A percentile compares a stretch with the other conserved stretches of the same genome.
phyloP scores from a whole-genome alignment of 2,888 invertebrate species.

The Acanthosepion pharaonis region DNA sequence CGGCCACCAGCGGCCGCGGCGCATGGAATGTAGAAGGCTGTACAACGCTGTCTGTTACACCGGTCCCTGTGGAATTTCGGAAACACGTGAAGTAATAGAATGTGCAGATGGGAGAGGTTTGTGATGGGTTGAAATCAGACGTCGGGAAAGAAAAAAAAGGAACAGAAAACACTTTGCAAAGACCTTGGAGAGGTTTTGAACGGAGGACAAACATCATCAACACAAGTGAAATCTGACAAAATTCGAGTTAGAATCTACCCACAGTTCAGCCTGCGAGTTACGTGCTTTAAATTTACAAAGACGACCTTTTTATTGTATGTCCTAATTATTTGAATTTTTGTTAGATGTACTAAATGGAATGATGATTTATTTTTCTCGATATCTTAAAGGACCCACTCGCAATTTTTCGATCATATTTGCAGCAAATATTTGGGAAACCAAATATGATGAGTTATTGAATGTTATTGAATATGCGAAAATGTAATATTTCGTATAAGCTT shows the following conservation, averaged over 20 bases:
- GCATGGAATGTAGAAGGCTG: slow-evolving; percentile 36
- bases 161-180: not conserved
- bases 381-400: too few species aligned
- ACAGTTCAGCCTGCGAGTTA: not conserved
- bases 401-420: too few species aligned
- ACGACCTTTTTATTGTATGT: not conserved
- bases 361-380: too few species aligned
- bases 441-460: too few species aligned
- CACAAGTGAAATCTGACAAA: not conserved
- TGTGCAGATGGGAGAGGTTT: not conserved
- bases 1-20: slow-evolving; percentile 1
- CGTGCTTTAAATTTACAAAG: not conserved
- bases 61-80: slow-evolving; percentile 43
- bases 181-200: not conserved
- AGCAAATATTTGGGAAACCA: too few species aligned
- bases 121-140: slow-evolving; percentile 35
- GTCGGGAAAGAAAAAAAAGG: not conserved
- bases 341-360: too few species aligned
- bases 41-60: slow-evolving; percentile 4
- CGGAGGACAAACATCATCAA: not conserved
- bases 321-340: too few species aligned
- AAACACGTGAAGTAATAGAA: slow-evolving; percentile 43
- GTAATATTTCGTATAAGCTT: too few species aligned
- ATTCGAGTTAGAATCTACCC: not conserved
- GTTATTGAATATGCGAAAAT: too few species aligned